Conservation (phyloP, 1,140 invertebrate species). For the Drosophila arawakana region DNA sequence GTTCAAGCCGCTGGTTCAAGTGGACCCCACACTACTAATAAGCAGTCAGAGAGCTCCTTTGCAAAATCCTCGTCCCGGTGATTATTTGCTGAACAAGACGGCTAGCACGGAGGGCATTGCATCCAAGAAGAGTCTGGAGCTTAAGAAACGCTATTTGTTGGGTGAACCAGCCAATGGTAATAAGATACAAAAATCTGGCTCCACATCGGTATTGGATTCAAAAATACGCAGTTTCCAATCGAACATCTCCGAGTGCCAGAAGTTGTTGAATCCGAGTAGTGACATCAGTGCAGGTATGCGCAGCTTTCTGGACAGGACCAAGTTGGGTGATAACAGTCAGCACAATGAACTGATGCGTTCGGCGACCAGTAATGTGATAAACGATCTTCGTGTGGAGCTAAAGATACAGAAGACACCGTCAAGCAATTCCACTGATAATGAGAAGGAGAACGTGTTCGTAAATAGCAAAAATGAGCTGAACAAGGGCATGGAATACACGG, state of each 20-base stretch:
- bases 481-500: conserved; percentile 82
- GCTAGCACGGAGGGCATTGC: conserved; percentile 94
- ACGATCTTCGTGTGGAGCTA: conserved; percentile 75
- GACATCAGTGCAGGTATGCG: conserved; percentile 91
- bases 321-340: conserved; percentile 60
- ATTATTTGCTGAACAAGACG: conserved; percentile 91
- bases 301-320: conserved; percentile 86
- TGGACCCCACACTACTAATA: conserved; percentile 78
- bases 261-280: conserved; percentile 92
- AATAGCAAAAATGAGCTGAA: conserved; percentile 83
- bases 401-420: conserved; percentile 76
- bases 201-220: conserved; percentile 92
- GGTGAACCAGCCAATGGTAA: conserved; percentile 87
- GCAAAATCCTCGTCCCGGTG: conserved; percentile 87
- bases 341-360: conserved; percentile 71
- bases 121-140: conserved; percentile 92
- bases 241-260: conserved; percentile 95
- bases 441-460: conserved; percentile 83
- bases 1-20: conserved; percentile 85
- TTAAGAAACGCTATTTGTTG: conserved; percentile 93
- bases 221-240: conserved; percentile 92
- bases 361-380: conserved; percentile 77
- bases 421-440: conserved; percentile 77
- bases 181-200: conserved; percentile 92
- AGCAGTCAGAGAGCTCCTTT: conserved; percentile 70